A percentile compares a stretch with the other conserved stretches of the same genome.
Conservation (phyloP, 2,888 invertebrate genomes). For the Stramonita haemastoma region DNA sequence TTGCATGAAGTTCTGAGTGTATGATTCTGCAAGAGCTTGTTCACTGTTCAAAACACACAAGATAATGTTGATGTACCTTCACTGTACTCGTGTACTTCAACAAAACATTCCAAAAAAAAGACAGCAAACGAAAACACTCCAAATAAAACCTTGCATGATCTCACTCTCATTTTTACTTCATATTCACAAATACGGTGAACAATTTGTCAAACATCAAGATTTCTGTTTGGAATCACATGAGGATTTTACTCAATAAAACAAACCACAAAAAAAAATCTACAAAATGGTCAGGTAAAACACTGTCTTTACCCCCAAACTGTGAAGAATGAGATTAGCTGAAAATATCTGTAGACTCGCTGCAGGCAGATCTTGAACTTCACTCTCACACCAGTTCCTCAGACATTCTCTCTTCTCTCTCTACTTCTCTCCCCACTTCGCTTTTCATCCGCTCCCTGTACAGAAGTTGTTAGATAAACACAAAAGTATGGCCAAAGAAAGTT, state of each 20-base stretch:
- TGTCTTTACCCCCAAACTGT: background rate
- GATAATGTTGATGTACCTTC: no score
- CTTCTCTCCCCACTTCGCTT: background rate
- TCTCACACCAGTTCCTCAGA: background rate
- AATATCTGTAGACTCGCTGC: background rate
- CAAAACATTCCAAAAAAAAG: no score
- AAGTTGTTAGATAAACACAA: no score
- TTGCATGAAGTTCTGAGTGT: no score
- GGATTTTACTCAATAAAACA: conserved; percentile 55
- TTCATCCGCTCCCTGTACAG: no score
- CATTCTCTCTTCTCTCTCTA: background rate
- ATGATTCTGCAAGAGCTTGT: no score
- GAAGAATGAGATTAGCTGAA: conserved; percentile 2
- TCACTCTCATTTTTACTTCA: conserved; percentile 37
- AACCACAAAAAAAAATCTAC: conserved; percentile 33
- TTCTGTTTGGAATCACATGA: conserved; percentile 54
- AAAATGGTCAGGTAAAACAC: background rate
- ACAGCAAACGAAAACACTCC: no score
- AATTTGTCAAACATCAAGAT: conserved; percentile 9
- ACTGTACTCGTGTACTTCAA: no score
- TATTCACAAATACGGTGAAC: conserved; percentile 39
- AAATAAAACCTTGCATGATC: no score
- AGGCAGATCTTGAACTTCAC: conserved; percentile 11
- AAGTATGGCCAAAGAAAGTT: no score
- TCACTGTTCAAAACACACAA: no score